Base-by-base conservation (phyloP, 2,888 invertebrate species). In the Leptogaster cylindrica region DNA sequence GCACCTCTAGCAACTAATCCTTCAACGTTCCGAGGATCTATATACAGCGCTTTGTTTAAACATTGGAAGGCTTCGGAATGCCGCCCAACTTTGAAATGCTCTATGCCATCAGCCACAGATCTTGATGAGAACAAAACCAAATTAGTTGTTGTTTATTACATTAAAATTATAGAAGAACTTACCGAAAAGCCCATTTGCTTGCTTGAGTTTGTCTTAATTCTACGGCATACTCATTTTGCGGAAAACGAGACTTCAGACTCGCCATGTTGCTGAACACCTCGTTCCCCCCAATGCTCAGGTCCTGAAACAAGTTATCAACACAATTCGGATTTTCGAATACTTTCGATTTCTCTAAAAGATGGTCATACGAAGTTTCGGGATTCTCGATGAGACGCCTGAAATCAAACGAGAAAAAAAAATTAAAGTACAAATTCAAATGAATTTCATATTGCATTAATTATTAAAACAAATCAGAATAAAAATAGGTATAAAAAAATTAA, bases 31-130 rank as follows among this genome's bases (percentile, higher is more conserved):
- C 91, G 87, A 0, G 93, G 90, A 82, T 95, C 95, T 74, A 95
- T 95, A 78, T 88, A 92, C 55, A 97, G 82, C 2, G 97, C 97
- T 81, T 93, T 94, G 81, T 95, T 95, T 44, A 95, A 85, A 77
- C 94, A 94, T 78, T 95, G 95, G 82, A 96, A 93, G 33, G 97
- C 97, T 83, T 97, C 97, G 0, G 93, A 90, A 80, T 94, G 94
- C 74, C 92, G 87, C 46, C 95, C 95, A 48, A 91, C 89, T 82
- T 97, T 97, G 83, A 96, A 96, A 82, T 93, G 92, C 77, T 92
- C 91, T 75, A 97, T 95, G 20, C 97, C 97, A 81, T 95, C 93
- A n/a, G 95, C 93, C 20, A 97, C 96, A 77, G 90, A 90, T 68
- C 80, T 81, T 66, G 27, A 64, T n/a, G 28, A 10, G 16, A 51